A percentile compares a stretch with the other conserved stretches of the same genome.
Evolutionary conservation across 2,113 vertebrate genomes (phyloP).

Genomic region (Pachycephala philippinensis): DNA sequence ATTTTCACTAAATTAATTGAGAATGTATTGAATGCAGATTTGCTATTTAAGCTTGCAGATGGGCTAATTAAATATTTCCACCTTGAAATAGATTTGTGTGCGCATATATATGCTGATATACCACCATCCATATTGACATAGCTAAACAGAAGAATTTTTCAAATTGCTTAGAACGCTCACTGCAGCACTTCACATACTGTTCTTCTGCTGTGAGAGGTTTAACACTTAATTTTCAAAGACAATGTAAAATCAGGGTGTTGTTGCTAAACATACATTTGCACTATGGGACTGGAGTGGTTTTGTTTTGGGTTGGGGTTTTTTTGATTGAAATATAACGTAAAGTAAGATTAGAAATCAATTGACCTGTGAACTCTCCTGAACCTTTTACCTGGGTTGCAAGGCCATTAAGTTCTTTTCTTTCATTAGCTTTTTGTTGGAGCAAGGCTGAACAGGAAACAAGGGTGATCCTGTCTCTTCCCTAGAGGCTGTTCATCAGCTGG

Average conservation of each 20-base stretch:
- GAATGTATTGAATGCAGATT: slow-evolving; percentile 14
- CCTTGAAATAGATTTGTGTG: not conserved
- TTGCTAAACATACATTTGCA: not conserved
- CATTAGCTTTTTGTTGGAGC: slow-evolving; percentile 83
- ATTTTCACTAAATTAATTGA: slow-evolving; percentile 62
- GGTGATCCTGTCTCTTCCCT: slow-evolving; percentile 73
- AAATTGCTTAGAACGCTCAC: not conserved
- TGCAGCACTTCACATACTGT: not conserved
- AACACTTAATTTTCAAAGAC: not conserved
- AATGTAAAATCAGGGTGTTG: not conserved
- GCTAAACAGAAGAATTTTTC: not conserved
- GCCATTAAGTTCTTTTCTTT: slow-evolving; percentile 88
- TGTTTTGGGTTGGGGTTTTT: not conserved
- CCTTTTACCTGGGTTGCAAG: slow-evolving; percentile 77
- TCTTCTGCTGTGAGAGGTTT: not conserved
- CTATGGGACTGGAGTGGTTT: not conserved
- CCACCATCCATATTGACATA: not conserved
- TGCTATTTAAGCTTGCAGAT: slow-evolving; percentile 46
- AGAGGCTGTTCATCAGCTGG: slow-evolving; percentile 85
- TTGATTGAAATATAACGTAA: slow-evolving; percentile 48
- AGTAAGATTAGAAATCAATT: slow-evolving; percentile 65
- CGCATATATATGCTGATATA: not conserved
- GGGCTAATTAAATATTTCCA: slow-evolving; percentile 65
- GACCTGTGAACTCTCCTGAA: slow-evolving; percentile 74
- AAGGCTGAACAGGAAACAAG: slow-evolving; percentile 80